These are phyloP conservation scores for Muntiacus muntjak DNA, from an alignment of 2,113 vertebrate genomes.

Conservation along the genomic window DNA sequence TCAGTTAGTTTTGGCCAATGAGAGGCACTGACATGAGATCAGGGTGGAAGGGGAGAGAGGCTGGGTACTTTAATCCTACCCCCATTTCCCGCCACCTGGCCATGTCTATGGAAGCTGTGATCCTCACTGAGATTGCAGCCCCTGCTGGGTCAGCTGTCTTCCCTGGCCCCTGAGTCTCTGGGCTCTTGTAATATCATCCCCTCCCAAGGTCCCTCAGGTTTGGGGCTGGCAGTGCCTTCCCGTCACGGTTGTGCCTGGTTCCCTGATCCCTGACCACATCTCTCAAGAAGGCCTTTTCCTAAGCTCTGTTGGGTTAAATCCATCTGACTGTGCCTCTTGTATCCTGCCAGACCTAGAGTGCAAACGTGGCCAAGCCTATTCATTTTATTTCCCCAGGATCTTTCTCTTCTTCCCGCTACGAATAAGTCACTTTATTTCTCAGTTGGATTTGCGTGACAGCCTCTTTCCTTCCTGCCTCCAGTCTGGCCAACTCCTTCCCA, in stretches of 20 bases:
- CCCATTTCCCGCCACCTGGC: accelerated
- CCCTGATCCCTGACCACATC: not conserved
- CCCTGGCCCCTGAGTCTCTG: not conserved
- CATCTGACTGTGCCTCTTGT: not conserved
- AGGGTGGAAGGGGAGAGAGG: not conserved
- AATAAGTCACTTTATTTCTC: not conserved
- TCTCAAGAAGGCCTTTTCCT: not conserved
- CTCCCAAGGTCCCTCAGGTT: not conserved
- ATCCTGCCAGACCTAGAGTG: not conserved
- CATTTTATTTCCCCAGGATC: not conserved
- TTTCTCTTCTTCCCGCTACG: not conserved
- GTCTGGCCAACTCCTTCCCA: not conserved
- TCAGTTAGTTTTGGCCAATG: not conserved
- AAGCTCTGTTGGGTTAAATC: not conserved
- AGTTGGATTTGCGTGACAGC: not conserved
- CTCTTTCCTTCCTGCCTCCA: not conserved
- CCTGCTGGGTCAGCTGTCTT: not conserved
- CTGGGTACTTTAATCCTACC: not conserved
- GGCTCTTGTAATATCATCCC: not conserved
- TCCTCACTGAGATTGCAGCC: not conserved
- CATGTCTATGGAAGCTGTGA: not conserved
- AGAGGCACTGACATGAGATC: not conserved
- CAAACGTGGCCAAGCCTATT: not conserved
- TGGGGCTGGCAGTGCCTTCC: not conserved
- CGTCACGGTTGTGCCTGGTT: not conserved